These are phyloP conservation scores for Carettochelys insculpta DNA, from an alignment of 2,113 vertebrate genomes.

Conservation along the genomic window DNA sequence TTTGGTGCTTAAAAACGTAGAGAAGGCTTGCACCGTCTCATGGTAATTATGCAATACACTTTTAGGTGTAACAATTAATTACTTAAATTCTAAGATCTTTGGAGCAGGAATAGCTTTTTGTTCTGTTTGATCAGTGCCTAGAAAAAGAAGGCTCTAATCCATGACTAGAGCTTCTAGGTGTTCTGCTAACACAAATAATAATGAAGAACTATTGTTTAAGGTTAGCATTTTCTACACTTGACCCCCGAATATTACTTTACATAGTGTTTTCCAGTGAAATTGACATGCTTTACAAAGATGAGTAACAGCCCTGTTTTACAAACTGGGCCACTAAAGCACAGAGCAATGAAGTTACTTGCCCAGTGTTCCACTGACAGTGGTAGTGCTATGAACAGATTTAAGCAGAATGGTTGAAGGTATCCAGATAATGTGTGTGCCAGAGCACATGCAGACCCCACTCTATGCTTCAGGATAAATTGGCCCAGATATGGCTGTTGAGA, in stretches of 20 bases:
- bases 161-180: background rate
- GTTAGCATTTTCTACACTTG: background rate
- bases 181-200: background rate
- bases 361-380: background rate
- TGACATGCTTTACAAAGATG: background rate
- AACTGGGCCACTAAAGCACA: background rate
- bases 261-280: background rate
- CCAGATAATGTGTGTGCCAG: background rate
- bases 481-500: background rate
- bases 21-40: rapidly evolving
- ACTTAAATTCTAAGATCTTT: background rate
- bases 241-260: background rate
- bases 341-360: background rate
- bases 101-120: background rate
- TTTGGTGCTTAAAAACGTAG: background rate
- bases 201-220: background rate
- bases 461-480: background rate
- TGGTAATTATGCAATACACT: background rate
- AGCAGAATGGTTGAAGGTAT: rapidly evolving
- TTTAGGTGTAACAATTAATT: background rate
- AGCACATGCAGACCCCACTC: background rate
- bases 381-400: background rate
- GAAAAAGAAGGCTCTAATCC: background rate
- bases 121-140: background rate
- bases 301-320: background rate